Evolutionary conservation across 2,888 invertebrate species (phyloP).

Genomic region (Leistus spinibarbis): DNA sequence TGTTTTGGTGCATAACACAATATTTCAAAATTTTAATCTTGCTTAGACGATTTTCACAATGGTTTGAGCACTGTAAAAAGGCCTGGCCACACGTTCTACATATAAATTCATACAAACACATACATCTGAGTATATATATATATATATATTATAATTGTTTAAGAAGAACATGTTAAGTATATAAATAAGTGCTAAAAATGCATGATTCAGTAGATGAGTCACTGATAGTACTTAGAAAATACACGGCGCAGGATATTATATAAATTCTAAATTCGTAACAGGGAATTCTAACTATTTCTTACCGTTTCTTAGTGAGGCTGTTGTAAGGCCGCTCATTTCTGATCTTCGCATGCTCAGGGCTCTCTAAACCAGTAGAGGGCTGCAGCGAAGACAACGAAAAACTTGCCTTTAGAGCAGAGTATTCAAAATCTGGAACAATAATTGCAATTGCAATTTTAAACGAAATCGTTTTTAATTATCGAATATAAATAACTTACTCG

Average conservation of each 20-base stretch:
- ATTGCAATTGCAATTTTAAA: not conserved
- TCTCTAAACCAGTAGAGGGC: constrained; percentile 63
- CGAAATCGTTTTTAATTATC: not conserved
- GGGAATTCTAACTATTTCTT: constrained; percentile 46
- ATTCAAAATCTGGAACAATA: constrained; percentile 66
- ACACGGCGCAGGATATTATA: not conserved
- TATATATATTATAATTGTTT: not conserved
- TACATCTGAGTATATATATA: no score
- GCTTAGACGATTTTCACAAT: no score
- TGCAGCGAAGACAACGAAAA: constrained; percentile 83
- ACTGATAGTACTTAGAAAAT: not conserved
- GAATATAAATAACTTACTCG: constrained; percentile 41
- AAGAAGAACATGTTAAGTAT: not conserved
- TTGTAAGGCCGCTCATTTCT: constrained; percentile 78
- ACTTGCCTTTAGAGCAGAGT: constrained; percentile 75
- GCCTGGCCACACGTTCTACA: no score
- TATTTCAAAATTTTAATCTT: no score
- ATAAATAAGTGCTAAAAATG: not conserved
- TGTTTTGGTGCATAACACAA: no score
- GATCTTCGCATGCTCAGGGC: constrained; percentile 59
- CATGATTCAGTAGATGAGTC: not conserved
- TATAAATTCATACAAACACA: no score
- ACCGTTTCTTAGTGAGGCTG: constrained; percentile 81
- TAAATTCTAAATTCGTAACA: not conserved
- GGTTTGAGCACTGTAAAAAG: no score